Evolutionary conservation across 2,113 vertebrate genomes (phyloP), one percentile per base, ranked within the genome.

Genomic region (Leuciscus idus): DNA sequence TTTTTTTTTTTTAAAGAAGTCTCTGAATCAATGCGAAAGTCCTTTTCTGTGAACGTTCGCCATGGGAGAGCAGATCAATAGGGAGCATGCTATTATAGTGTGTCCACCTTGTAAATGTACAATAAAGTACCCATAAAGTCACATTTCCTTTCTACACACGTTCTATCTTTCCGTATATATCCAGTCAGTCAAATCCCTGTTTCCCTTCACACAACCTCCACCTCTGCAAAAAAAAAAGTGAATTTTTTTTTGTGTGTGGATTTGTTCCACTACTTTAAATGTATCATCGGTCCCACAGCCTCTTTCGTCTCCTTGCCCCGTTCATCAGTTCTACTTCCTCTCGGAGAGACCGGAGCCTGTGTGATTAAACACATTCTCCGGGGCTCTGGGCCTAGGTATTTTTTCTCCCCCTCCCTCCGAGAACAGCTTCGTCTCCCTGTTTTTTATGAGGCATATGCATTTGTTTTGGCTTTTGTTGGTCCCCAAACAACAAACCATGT

Each of bases 381-480:
- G 57, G 17, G 80, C 80, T 28, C 19, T 7, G 4, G 13, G 84
- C 19, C 59, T 43, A 79, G 46, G 74, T 68, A n/a, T 68, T 30
- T 36, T 17, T 62, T 36, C 26, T 55, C 11, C 23, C 6, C 46
- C 9, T 84, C 11, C 36, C 6, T 15, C 17, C 2, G 7, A 48
- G 21, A 64, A 50, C 6, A 28, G 50, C 30, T n/a, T 15, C 8
- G 0, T 81, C 6, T 57, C 33, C 12, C 5, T 50, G 19, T 39
- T 36, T 72, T 78, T 70, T 70, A 68, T 78, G 75, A 80, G 21
- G 33, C 12, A 86, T 70, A 57, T 72, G 52, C 17, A 55, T 86
- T 85, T 80, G 66, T 83, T 84, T 59, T 84, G 77, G 61, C 76
- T 72, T 68, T 70, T 85, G 76, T 68, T 68, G 13, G 48, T 85